Conservation (phyloP, 2,797 vertebrate species). For the Platyrinchus mystaceus region DNA sequence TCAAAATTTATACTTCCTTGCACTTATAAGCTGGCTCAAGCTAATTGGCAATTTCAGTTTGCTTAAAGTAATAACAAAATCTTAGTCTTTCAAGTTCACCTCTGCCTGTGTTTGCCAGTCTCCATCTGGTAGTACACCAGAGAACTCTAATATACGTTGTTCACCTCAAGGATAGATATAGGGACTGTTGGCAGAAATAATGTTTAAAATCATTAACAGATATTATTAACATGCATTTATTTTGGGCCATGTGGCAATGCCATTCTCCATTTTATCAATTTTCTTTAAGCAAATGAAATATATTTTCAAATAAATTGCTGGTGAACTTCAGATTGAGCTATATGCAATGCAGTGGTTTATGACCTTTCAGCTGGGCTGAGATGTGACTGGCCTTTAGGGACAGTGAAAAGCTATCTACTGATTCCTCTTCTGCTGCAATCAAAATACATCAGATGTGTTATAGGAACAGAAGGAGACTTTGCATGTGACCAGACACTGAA, state of each 20-base stretch:
- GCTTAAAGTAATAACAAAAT: not conserved
- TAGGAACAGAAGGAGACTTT: not conserved
- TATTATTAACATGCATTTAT: not conserved
- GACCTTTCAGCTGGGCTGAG: not conserved
- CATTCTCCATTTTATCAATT: not conserved
- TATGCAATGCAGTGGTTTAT: not conserved
- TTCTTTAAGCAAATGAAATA: not conserved
- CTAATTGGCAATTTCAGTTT: not conserved
- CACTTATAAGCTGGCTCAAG: not conserved
- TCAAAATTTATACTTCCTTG: not conserved
- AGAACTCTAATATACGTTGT: not conserved
- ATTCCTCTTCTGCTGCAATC: not conserved
- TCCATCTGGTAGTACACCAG: not conserved
- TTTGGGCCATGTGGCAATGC: not conserved
- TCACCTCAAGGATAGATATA: not conserved
- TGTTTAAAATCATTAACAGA: not conserved
- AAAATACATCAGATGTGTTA: not conserved
- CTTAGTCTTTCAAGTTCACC: not conserved
- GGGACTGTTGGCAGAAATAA: not conserved
- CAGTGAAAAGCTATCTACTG: not conserved
- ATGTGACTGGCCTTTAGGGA: not conserved
- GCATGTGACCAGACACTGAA: not conserved
- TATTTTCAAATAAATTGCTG: not conserved
- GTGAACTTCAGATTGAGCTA: not conserved
- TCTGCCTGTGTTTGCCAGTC: not conserved